Percentiles rank a stretch among this genome's conserved stretches.
Conservation (phyloP, 2,113 vertebrate genomes). For the Cochlearius cochlearius region DNA sequence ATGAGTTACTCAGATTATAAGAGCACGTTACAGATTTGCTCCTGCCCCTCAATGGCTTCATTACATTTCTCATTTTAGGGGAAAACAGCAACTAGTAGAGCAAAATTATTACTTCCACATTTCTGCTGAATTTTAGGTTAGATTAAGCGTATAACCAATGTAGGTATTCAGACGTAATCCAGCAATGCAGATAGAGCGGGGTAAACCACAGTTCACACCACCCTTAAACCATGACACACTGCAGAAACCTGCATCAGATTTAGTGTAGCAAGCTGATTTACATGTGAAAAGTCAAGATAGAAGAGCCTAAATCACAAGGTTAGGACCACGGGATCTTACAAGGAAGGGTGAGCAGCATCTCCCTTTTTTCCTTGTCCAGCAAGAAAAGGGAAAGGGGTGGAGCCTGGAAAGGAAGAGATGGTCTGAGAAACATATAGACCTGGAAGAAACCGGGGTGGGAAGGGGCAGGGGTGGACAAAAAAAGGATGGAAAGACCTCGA, state of each 20-base stretch:
- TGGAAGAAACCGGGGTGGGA: neutral
- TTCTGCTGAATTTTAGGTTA: neutral
- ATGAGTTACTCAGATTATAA: neutral
- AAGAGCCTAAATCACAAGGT: neutral
- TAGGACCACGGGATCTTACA: neutral
- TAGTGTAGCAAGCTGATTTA: neutral
- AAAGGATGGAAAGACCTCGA: neutral
- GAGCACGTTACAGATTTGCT: neutral
- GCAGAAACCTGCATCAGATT: neutral
- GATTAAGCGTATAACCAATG: neutral
- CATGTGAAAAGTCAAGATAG: neutral
- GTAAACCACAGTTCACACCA: neutral
- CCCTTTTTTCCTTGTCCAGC: neutral
- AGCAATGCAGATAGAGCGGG: neutral
- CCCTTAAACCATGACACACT: neutral
- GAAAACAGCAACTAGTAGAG: neutral
- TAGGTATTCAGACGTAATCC: neutral
- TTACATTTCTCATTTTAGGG: neutral
- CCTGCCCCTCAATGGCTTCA: neutral
- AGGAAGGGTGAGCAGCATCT: neutral
- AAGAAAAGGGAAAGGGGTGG: neutral
- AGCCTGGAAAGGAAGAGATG: neutral
- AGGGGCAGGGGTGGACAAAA: rapidly evolving
- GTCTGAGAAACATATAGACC: neutral
- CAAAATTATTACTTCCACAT: neutral